Base-by-base conservation (phyloP, 2,113 vertebrate species). In the Pristiophorus japonicus region DNA sequence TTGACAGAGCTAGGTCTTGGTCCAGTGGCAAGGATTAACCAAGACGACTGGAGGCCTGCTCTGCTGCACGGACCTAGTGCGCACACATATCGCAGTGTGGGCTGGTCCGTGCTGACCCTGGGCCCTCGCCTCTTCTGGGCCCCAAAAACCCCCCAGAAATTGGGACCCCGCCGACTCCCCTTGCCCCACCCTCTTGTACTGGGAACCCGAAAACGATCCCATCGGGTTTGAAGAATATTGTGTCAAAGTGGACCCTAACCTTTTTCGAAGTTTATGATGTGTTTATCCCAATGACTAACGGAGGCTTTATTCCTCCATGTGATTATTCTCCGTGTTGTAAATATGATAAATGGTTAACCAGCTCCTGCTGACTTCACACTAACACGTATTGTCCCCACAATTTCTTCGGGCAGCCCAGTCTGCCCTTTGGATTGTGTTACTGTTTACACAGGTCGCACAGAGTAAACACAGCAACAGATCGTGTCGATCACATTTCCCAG, bases 321-420 rank as follows among this genome's bases (percentile, higher is more conserved):
- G 30, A 91, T 62, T n/a, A 59, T 22, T 84, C 4, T 1, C 27
- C 10, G 18, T 27, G 12, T 51, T 70, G 42, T 47, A 94, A 70
- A 94, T 27, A 94, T 47, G 47, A 51, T 70, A 30, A 94, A 94
- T 94, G 27, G 24, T 94, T 94, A 94, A 94, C 93, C 30, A n/a
- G n/a, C n/a, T n/a, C n/a, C n/a, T n/a, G n/a, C n/a, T n/a, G n/a
- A n/a, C n/a, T n/a, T n/a, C n/a, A n/a, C n/a, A n/a, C n/a, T n/a
- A n/a, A 38, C 34, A 38, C 12, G 6, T 4, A 6, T 10, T n/a
- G n/a, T n/a, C n/a, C n/a, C n/a, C n/a, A n/a, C n/a, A n/a, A n/a
- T n/a, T n/a, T n/a, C n/a, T n/a, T n/a, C n/a, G n/a, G n/a, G n/a
- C n/a, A n/a, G n/a, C n/a, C n/a, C n/a, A n/a, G n/a, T 3, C 90